Percentiles rank a stretch among this genome's conserved stretches.
Conservation (phyloP, 2,888 invertebrate species). For the Omphaloscelis lunosa region DNA sequence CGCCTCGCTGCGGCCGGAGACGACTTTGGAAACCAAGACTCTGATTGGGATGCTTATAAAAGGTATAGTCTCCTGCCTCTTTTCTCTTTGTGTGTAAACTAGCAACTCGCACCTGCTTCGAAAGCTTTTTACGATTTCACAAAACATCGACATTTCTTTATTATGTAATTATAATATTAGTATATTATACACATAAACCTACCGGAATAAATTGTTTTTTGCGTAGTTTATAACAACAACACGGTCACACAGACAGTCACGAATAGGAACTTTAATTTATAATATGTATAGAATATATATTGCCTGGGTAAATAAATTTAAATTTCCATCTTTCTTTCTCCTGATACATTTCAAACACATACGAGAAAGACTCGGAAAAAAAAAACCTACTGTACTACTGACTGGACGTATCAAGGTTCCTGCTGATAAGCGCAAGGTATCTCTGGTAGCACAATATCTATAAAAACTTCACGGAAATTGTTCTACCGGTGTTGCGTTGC, state of each 20-base stretch:
- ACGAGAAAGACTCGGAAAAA: not conserved
- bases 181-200: too few relatives aligned
- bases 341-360: not conserved
- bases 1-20: constrained; percentile 94
- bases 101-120: not conserved
- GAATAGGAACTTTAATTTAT: not conserved
- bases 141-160: too few relatives aligned
- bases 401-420: not conserved
- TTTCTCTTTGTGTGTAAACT: not conserved
- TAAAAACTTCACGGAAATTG: too few relatives aligned
- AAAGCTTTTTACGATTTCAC: not conserved
- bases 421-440: too few relatives aligned
- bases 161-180: too few relatives aligned
- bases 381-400: not conserved
- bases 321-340: not conserved
- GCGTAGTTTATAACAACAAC: not conserved
- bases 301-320: not conserved
- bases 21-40: constrained; percentile 98
- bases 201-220: not conserved
- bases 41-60: constrained; percentile 99
- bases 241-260: not conserved
- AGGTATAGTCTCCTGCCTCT: constrained; percentile 85
- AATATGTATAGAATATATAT: not conserved
- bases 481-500: too few relatives aligned
- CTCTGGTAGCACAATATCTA: too few relatives aligned